These are phyloP conservation scores for Habropoda laboriosa DNA, from an alignment of 1,140 invertebrate species.

Conservation along the genomic window DNA sequence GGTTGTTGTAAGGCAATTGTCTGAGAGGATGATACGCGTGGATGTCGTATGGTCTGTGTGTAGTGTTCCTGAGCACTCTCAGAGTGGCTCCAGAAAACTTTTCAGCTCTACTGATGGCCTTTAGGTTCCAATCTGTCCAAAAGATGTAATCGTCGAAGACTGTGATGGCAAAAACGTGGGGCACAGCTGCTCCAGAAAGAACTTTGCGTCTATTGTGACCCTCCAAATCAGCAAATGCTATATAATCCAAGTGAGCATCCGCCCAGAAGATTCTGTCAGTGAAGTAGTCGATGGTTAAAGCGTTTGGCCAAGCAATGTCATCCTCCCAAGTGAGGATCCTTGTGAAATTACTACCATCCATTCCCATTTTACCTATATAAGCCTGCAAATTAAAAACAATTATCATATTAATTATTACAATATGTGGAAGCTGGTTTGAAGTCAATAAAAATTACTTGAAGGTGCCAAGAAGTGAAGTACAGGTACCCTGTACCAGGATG, in stretches of 20 bases:
- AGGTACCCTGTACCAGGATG: constrained; percentile 97
- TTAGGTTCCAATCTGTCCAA: constrained; percentile 99
- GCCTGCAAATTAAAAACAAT: constrained; percentile 83
- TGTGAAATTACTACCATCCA: constrained; percentile 97
- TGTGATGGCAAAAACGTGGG: constrained; percentile 96
- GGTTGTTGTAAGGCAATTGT: constrained; percentile 93
- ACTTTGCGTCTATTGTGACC: constrained; percentile 92
- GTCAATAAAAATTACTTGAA: constrained; percentile 81
- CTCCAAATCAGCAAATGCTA: constrained; percentile 96
- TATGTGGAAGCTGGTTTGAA: background rate
- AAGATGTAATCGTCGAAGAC: constrained; percentile 97
- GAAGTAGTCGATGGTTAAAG: constrained; percentile 98
- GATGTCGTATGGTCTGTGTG: constrained; percentile 96
- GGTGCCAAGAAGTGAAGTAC: constrained; percentile 98
- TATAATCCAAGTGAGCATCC: constrained; percentile 99
- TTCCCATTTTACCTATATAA: constrained; percentile 98
- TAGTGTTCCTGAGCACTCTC: constrained; percentile 92
- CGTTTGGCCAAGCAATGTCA: constrained; percentile 99
- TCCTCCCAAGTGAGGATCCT: constrained; percentile 95
- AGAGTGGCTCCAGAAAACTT: constrained; percentile 93
- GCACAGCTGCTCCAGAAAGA: constrained; percentile 90
- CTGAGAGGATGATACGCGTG: constrained; percentile 94
- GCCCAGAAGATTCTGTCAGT: constrained; percentile 97
- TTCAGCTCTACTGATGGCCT: constrained; percentile 92
- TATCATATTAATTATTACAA: background rate